These are phyloP conservation scores for Myotis lucifugus DNA, from an alignment of 2,113 vertebrate species.

Conservation along the genomic window DNA sequence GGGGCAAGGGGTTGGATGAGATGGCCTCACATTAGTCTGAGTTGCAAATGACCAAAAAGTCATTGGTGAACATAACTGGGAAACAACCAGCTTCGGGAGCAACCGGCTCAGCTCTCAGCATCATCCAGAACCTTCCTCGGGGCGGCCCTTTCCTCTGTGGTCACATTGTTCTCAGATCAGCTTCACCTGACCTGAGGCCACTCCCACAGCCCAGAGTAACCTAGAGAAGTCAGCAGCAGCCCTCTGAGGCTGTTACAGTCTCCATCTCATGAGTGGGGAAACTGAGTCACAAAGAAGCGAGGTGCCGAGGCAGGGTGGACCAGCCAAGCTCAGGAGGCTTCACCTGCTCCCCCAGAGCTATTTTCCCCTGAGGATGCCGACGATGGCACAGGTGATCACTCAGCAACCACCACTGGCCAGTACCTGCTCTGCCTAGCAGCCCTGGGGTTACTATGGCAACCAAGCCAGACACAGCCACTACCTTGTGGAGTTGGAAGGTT, in stretches of 20 bases:
- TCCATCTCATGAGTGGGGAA: not conserved
- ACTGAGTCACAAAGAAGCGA: not conserved
- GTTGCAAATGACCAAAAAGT: not conserved
- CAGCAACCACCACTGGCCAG: not conserved
- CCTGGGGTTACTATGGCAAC: not conserved
- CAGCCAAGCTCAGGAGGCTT: not conserved
- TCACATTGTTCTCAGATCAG: not conserved
- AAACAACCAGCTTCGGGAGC: not conserved
- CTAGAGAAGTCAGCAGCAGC: not conserved
- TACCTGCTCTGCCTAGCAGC: not conserved
- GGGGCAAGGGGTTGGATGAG: not conserved
- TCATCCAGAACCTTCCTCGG: not conserved
- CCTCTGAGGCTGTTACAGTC: not conserved
- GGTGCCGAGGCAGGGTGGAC: not conserved
- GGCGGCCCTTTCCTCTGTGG: not conserved
- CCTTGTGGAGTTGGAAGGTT: not conserved
- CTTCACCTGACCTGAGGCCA: not conserved
- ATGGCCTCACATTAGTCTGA: not conserved
- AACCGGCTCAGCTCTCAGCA: not conserved
- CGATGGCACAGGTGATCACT: accelerated
- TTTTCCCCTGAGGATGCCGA: not conserved
- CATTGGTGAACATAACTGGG: not conserved
- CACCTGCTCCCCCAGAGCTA: not conserved
- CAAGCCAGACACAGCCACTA: not conserved
- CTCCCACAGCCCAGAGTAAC: not conserved